Conservation (phyloP, 2,888 invertebrate genomes). For the Polydrusus cervinus region DNA sequence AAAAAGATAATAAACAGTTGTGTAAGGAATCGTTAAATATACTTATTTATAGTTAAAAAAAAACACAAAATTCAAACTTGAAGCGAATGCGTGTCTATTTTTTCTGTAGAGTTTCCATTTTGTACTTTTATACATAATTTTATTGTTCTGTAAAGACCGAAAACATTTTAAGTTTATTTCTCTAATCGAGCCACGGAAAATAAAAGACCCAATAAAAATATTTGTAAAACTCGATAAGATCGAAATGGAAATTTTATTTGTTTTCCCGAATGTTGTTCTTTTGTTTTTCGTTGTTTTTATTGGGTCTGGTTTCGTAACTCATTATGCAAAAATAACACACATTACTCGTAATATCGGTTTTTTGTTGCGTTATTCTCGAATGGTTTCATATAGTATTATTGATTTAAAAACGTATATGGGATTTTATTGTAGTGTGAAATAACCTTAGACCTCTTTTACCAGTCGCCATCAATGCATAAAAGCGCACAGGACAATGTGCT, state of each 20-base stretch:
- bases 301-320: conserved; percentile 8
- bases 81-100: not conserved
- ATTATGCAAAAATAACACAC: conserved; percentile 30
- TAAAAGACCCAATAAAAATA: conserved; percentile 42
- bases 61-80: not conserved
- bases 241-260: conserved; percentile 42
- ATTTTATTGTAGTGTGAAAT: too few relatives aligned
- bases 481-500: too few relatives aligned
- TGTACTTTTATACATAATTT: conserved; percentile 4
- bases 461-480: too few relatives aligned
- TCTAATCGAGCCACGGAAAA: conserved; percentile 31
- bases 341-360: conserved; percentile 2
- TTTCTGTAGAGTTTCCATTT: not conserved
- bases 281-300: conserved; percentile 37
- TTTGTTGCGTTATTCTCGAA: conserved; percentile 12
- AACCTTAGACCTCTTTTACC: too few relatives aligned
- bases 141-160: conserved; percentile 11
- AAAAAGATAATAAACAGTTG: conserved; percentile 7
- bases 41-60: conserved; percentile 12
- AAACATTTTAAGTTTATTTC: conserved; percentile 18
- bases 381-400: conserved; percentile 16
- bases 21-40: not conserved
- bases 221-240: conserved; percentile 44
- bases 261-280: conserved; percentile 32
- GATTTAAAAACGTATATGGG: not conserved